These are phyloP conservation scores for Porites australiensis DNA, from an alignment of 64 coral and sea anemone genomes.

Conservation along the genomic window DNA sequence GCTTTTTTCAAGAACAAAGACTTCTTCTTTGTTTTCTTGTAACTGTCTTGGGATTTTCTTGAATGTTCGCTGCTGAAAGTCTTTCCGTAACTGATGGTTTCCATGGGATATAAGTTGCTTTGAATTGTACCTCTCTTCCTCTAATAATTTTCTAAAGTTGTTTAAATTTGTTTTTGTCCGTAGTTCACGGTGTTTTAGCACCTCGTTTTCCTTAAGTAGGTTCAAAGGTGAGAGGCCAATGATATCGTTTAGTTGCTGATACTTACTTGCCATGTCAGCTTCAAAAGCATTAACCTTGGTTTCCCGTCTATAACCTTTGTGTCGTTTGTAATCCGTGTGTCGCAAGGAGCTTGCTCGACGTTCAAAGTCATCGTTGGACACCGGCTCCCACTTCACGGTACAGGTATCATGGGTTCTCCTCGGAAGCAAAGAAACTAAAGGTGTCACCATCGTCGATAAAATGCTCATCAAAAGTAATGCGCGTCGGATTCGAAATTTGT, in stretches of 20 bases:
- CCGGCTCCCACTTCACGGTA: background rate
- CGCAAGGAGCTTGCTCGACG: background rate
- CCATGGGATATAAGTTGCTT: background rate
- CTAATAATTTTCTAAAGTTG: background rate
- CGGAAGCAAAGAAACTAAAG: slow-evolving; percentile 31
- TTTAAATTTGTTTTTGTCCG: background rate
- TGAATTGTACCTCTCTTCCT: background rate
- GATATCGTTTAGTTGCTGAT: background rate
- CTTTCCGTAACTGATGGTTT: background rate
- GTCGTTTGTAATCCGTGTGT: background rate
- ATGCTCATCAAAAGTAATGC: slow-evolving; percentile 32
- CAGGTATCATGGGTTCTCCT: slow-evolving; percentile 21
- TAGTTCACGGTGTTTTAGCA: background rate
- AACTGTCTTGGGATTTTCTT: background rate
- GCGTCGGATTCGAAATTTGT: background rate
- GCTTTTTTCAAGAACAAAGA: background rate
- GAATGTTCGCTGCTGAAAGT: too few species aligned
- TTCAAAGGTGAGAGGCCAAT: background rate
- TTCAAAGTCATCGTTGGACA: too few species aligned
- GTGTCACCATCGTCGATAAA: slow-evolving; percentile 9
- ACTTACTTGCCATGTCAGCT: background rate
- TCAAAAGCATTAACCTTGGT: background rate
- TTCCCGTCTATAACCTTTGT: background rate
- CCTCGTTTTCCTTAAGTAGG: background rate
- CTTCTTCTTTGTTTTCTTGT: background rate